Base-by-base conservation (phyloP, 1,140 invertebrate genomes). In the Zaprionus tsacasi region DNA sequence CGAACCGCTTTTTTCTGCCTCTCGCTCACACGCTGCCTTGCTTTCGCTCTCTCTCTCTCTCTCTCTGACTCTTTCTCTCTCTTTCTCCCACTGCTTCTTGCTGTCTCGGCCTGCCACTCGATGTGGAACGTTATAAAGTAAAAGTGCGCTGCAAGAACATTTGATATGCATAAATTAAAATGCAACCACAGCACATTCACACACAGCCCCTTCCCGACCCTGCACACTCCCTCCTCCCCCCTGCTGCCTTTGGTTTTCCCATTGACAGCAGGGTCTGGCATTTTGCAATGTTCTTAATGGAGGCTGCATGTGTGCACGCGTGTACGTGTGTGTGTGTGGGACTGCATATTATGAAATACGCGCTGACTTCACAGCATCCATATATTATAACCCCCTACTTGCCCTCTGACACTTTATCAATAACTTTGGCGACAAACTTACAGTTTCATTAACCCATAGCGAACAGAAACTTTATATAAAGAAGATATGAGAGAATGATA, bases 161-260 rank as follows among this genome's bases (percentile, higher is more conserved):
- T 78, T 78, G 76, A 78, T 78, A 73, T 78, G 76, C 76, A 78
- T 78, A 78, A 70, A 78, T 78, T 74, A 75, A 78, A 75, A 70
- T 70, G 76, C 71, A 78, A 69, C 75, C 74, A 36, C 74, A 72
- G 61, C 72, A 70, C 59, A 70, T 25, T 40, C 43, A 48, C n/a
- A 61, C 57, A 55, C 15, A 25, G 38, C 11, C 10, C 40, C 21
- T 2, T 33, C 5, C 10, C 25, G n/a, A 1, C 17, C 33, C 35
- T 6, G 6, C 36, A 12, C 15, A 36, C 7, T 17, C 43, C 15
- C 27, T 3, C 27, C 27, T 6, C 27, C 4, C 25, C 4, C 25
- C 27, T 5, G 27, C 27, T 5, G 27, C 27, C 27, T 5, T 3
- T 30, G 27, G 27, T 4, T 30, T 30, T 30, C 27, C 27, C 27